phyloP scores from a whole-genome alignment of 2,888 invertebrate species.

The Volucella inanis region DNA sequence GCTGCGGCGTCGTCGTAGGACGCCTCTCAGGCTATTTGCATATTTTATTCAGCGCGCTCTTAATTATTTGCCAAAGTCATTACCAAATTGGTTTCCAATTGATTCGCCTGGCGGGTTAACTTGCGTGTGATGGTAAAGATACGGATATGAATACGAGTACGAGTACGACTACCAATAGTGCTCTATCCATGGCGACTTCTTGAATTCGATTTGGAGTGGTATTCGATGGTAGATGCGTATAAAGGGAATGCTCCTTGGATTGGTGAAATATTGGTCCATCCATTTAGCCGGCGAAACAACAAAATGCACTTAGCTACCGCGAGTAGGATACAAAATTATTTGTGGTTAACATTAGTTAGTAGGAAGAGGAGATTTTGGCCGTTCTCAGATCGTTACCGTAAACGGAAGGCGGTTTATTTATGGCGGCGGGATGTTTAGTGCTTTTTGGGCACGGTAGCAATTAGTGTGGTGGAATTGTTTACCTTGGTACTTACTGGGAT shows the following conservation, averaged over 20 bases:
- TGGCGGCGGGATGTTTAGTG: conserved; percentile 67
- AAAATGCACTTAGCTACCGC: conserved; percentile 73
- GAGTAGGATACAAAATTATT: conserved; percentile 67
- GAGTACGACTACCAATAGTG: neutral
- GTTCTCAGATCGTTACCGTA: conserved; percentile 64
- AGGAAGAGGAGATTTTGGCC: conserved; percentile 30
- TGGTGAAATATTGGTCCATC: conserved; percentile 74
- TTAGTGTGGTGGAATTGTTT: conserved; percentile 65
- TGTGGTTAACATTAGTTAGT: conserved; percentile 70
- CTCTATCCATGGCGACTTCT: conserved; percentile 34
- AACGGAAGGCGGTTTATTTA: conserved; percentile 74
- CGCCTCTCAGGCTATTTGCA: conserved; percentile 52
- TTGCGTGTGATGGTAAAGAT: conserved; percentile 69
- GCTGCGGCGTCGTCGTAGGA: neutral
- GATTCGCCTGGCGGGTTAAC: conserved; percentile 54
- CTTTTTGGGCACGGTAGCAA: conserved; percentile 66
- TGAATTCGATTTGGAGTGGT: conserved; percentile 44
- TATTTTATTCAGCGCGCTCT: conserved; percentile 69
- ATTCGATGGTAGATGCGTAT: conserved; percentile 52
- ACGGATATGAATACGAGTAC: conserved; percentile 43
- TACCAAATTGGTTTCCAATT: conserved; percentile 75
- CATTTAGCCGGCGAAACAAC: conserved; percentile 57
- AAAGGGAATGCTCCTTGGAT: conserved; percentile 28
- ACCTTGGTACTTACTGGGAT: conserved; percentile 5
- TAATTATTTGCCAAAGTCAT: conserved; percentile 75